Conservation (phyloP, 2,797 vertebrate genomes). For the Coracias cyanogaster region DNA sequence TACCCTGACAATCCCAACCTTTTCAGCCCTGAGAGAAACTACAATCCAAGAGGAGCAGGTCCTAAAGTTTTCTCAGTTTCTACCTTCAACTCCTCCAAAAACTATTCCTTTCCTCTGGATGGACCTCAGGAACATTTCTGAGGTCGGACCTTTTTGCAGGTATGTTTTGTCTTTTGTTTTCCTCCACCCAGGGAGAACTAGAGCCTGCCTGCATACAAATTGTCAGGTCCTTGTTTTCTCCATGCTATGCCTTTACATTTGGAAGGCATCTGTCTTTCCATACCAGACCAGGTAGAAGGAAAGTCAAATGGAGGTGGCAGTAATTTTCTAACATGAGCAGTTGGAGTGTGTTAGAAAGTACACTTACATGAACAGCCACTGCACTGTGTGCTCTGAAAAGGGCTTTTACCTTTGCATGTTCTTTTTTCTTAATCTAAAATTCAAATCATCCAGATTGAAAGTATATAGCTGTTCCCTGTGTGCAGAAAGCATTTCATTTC, state of each 20-base stretch:
- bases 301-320: not conserved
- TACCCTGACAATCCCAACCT: not conserved
- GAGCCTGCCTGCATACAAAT: not conserved
- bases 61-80: not conserved
- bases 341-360: not conserved
- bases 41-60: not conserved
- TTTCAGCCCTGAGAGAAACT: not conserved
- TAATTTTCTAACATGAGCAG: not conserved
- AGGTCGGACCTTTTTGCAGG: not conserved
- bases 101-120: not conserved
- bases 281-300: not conserved
- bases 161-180: not conserved
- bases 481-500: not conserved
- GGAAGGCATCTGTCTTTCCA: not conserved
- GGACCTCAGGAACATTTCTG: not conserved
- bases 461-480: not conserved
- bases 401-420: not conserved
- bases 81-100: not conserved
- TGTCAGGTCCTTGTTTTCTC: not conserved
- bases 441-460: not conserved
- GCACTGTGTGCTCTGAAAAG: not conserved
- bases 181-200: not conserved
- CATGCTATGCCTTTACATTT: not conserved
- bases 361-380: not conserved
- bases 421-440: slow-evolving; percentile 3